These are phyloP conservation scores for Baronia brevicornis DNA, from an alignment of 2,888 invertebrate genomes.

Conservation along the genomic window DNA sequence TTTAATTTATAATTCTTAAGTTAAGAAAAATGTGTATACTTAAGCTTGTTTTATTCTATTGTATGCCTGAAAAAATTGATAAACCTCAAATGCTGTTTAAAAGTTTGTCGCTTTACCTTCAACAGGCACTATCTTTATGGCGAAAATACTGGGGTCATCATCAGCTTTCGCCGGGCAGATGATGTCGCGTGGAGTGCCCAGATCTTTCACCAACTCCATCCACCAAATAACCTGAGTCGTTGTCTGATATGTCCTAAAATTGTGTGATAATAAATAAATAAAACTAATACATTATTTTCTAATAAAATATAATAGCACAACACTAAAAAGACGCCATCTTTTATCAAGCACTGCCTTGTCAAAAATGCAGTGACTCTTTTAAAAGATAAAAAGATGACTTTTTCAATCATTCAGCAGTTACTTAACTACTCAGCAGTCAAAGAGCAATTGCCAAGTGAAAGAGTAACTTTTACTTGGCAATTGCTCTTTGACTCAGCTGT, in stretches of 20 bases:
- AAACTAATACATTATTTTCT: neutral
- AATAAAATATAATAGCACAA: constrained; percentile 4
- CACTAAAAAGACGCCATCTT: too few species aligned
- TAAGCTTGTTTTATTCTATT: too few species aligned
- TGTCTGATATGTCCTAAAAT: constrained; percentile 79
- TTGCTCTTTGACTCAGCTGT: too few species aligned
- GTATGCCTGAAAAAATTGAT: neutral
- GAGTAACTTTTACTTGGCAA: too few species aligned
- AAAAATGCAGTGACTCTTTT: too few species aligned
- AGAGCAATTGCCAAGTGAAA: too few species aligned
- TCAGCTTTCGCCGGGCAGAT: constrained; percentile 80
- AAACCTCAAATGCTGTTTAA: neutral
- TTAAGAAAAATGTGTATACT: too few species aligned
- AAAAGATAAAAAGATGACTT: too few species aligned
- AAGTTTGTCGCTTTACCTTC: constrained; percentile 46
- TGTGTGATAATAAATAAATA: neutral
- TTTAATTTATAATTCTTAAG: too few species aligned
- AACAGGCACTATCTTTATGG: constrained; percentile 77
- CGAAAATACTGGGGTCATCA: constrained; percentile 77
- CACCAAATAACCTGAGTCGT: constrained; percentile 86
- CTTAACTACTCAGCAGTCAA: too few species aligned
- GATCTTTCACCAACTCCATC: constrained; percentile 82
- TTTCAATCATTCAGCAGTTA: too few species aligned
- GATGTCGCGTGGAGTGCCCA: constrained; percentile 79
- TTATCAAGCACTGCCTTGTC: too few species aligned